A percentile compares a stretch with the other conserved stretches of the same genome.
These are phyloP conservation scores for Oenanthe melanoleuca DNA, from an alignment of 2,113 vertebrate genomes.

Conservation along the genomic window DNA sequence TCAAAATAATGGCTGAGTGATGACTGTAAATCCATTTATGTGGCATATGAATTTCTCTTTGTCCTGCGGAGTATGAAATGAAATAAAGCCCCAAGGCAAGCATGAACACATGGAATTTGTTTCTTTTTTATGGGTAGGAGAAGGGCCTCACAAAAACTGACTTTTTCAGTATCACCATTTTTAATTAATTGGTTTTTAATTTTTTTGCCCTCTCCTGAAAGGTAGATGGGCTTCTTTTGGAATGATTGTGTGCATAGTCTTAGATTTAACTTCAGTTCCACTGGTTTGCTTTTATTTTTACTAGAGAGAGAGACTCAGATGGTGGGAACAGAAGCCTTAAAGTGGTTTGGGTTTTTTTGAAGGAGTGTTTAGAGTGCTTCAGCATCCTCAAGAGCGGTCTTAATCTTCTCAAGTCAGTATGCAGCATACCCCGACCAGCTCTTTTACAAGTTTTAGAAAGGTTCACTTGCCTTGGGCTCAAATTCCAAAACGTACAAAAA, in stretches of 20 bases:
- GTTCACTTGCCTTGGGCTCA: neutral
- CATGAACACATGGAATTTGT: fast-evolving
- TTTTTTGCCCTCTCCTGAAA: neutral
- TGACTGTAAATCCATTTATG: neutral
- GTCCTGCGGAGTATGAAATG: neutral
- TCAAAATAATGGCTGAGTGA: neutral
- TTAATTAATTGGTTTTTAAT: neutral
- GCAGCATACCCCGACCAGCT: neutral
- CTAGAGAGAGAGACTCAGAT: neutral
- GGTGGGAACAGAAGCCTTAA: neutral
- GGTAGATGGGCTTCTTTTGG: neutral
- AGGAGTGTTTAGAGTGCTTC: neutral
- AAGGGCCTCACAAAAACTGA: neutral
- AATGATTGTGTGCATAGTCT: neutral
- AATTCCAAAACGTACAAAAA: neutral
- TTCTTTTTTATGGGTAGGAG: neutral
- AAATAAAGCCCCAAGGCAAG: neutral
- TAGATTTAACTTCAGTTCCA: neutral
- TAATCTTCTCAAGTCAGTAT: neutral
- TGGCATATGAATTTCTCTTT: neutral
- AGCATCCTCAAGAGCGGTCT: neutral
- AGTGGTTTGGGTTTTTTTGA: neutral
- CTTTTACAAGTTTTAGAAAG: neutral
- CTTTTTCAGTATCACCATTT: neutral
- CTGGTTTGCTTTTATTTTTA: neutral